Evolutionary conservation across 2,888 invertebrate genomes (phyloP).

Genomic region (Agrypnus murinus): DNA sequence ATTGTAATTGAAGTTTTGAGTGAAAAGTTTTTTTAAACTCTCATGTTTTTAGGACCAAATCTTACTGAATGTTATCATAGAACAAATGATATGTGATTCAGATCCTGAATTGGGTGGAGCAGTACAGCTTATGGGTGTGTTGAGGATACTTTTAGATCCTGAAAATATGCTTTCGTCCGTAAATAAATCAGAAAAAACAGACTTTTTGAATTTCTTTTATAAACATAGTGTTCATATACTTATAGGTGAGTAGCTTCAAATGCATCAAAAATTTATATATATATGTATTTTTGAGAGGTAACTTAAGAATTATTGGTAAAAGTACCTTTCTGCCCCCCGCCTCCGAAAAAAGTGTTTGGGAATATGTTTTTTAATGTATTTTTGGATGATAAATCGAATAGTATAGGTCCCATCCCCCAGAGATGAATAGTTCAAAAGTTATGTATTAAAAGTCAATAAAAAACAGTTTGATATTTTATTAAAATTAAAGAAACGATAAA

Average conservation of each 20-base stretch:
- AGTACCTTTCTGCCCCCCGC: too few species aligned
- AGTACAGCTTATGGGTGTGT: constrained; percentile 95
- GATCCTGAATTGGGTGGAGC: constrained; percentile 99
- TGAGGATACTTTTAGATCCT: constrained; percentile 94
- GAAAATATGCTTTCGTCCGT: constrained; percentile 97
- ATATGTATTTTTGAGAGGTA: too few species aligned
- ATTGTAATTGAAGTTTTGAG: not conserved
- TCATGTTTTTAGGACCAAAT: constrained; percentile 90
- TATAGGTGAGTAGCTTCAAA: constrained; percentile 79
- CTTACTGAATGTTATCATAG: constrained; percentile 96
- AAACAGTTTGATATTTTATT: too few species aligned
- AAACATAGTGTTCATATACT: constrained; percentile 97
- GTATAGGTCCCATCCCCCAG: too few species aligned
- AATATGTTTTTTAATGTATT: too few species aligned
- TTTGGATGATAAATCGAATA: too few species aligned
- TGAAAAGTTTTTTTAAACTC: constrained; percentile 38
- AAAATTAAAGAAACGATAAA: too few species aligned
- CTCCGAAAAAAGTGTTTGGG: too few species aligned
- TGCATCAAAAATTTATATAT: not conserved
- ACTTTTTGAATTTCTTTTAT: constrained; percentile 99
- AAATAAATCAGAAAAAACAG: constrained; percentile 97
- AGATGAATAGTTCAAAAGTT: too few species aligned
- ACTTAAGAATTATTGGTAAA: too few species aligned
- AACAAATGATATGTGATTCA: constrained; percentile 97
- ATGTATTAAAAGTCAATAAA: too few species aligned